These are phyloP conservation scores for Dipodomys stephensi DNA, from an alignment of 2,113 vertebrate species.

Conservation along the genomic window DNA sequence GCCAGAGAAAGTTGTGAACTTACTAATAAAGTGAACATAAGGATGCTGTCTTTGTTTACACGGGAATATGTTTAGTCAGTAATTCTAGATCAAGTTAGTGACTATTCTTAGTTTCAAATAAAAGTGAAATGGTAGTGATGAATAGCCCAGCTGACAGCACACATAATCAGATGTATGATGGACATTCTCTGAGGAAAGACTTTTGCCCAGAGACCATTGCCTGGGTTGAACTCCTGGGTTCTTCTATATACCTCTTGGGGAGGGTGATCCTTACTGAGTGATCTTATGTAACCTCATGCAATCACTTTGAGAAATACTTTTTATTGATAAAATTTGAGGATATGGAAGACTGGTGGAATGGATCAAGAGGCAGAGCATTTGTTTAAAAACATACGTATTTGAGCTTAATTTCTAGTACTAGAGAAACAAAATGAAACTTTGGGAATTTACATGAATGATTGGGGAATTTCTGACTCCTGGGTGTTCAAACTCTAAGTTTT, in stretches of 20 bases:
- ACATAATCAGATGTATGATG: background rate
- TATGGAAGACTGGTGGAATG: background rate
- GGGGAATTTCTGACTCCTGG: background rate
- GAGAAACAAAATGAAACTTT: too few relatives aligned
- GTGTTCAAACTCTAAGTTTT: background rate
- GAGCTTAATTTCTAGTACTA: too few relatives aligned
- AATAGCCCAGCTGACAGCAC: background rate
- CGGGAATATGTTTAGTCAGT: background rate
- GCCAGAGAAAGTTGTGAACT: background rate
- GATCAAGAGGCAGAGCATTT: too few relatives aligned
- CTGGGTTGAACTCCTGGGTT: too few relatives aligned
- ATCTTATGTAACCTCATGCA: background rate
- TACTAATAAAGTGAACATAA: background rate
- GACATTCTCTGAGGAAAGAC: background rate
- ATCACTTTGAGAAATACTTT: background rate
- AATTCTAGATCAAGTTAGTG: background rate
- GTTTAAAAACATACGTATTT: too few relatives aligned
- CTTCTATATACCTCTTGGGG: accelerated
- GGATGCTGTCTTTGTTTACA: background rate
- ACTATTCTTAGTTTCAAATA: background rate
- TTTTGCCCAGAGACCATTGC: background rate
- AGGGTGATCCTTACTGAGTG: background rate
- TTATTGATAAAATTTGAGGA: background rate
- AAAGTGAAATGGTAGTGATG: background rate
- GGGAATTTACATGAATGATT: too few relatives aligned